Percentiles rank a stretch among this genome's conserved stretches.
phyloP scores from a whole-genome alignment of 2,888 invertebrate species.

The Yponomeuta evonymella region DNA sequence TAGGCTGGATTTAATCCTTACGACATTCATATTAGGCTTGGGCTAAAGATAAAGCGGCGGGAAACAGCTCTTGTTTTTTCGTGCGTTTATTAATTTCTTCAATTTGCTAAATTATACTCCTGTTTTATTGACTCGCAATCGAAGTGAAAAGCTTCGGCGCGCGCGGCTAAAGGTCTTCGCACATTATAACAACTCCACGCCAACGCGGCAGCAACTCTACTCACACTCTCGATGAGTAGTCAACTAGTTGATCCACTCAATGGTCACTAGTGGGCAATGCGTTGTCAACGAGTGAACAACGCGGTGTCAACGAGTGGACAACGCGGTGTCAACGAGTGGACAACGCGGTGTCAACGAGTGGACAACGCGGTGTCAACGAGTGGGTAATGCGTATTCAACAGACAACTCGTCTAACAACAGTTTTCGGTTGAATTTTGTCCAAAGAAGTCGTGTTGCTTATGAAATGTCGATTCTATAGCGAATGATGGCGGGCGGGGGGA shows the following conservation, averaged over 20 bases:
- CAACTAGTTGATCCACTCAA: conserved; percentile 20
- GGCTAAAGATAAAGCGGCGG: too few relatives aligned
- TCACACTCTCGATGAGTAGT: conserved; percentile 18
- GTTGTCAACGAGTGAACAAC: conserved; percentile 6
- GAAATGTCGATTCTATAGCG: conserved; percentile 18
- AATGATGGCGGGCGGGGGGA: conserved; percentile 18
- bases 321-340: too few relatives aligned
- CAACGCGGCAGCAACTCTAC: conserved; percentile 15
- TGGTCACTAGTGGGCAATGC: conserved; percentile 19
- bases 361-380: conserved; percentile 17
- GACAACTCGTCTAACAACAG: neutral
- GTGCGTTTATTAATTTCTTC: too few relatives aligned
- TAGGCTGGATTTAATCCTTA: too few relatives aligned
- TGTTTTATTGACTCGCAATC: too few relatives aligned
- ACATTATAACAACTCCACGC: neutral
- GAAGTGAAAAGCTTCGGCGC: too few relatives aligned
- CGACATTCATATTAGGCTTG: too few relatives aligned
- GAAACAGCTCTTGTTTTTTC: too few relatives aligned
- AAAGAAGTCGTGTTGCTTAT: conserved; percentile 20
- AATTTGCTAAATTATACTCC: too few relatives aligned
- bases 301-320: conserved; percentile 16
- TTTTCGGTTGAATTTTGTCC: conserved; percentile 17
- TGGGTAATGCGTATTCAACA: too few relatives aligned
- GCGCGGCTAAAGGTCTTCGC: too few relatives aligned
- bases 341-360: too few relatives aligned